Evolutionary conservation across 2,888 invertebrate genomes (phyloP), one percentile per base, ranked within the genome.

Genomic region (Cotesia congregata): DNA sequence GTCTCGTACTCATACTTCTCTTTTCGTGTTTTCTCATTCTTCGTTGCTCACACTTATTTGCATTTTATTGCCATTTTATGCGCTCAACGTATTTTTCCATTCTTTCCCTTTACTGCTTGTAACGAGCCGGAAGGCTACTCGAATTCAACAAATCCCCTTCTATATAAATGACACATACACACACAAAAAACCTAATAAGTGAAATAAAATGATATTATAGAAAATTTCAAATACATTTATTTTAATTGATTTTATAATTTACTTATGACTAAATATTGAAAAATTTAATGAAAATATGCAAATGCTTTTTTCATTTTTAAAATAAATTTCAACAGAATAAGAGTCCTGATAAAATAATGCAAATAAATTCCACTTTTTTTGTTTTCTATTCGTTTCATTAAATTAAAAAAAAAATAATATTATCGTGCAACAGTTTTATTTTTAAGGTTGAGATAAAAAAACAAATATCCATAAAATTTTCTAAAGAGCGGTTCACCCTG

Each of bases 1-100:
- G 50, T 50, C 50, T 50, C 50, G 7, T 76, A 70, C 64, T 76
- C 75, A 73, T 64, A 67, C 20, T 15, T 61, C 61, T 61, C 61
- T 50, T 67, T 67, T 67, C 38, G 30, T 68, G 59, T 73, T 60
- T 59, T 17, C 73, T 12, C 67, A 40, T 17, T 68, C 59, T 41
- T 60, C 67, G 61, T 9, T 67, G 59, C 69, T 62, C 74, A 68
- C 50, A 75, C 78, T 80, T 82, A 82, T 82, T 82, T 81, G 82
- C 82, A 82, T 82, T 82, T 82, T 80, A 82, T 82, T 81, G 82
- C 82, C 74, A 73, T 78, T 82, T 82, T 79, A 81, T 82, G 79
- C 77, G 76, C 78, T 75, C 72, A 40, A 70, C 74, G 77, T 72
- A 74, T 78, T 78, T 76, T 68, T 62, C 50, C 50, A 67, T 73